A percentile compares a stretch with the other conserved stretches of the same genome.
These are phyloP conservation scores for Archips crataeganus DNA, from an alignment of 2,888 invertebrate genomes.

Conservation along the genomic window DNA sequence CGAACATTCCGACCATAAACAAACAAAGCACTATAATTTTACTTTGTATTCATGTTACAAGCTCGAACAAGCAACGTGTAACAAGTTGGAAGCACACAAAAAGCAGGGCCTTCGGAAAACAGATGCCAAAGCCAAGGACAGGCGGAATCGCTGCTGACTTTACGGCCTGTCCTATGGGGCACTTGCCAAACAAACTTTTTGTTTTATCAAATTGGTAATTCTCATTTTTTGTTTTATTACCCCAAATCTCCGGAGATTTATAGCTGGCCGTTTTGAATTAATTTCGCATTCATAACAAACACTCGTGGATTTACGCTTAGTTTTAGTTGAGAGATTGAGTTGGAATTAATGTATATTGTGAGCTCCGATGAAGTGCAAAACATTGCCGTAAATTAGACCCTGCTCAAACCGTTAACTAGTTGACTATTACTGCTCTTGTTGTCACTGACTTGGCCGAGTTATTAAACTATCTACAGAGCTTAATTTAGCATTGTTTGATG, in stretches of 20 bases:
- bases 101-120: constrained; percentile 62
- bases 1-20: constrained; percentile 8
- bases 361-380: constrained; percentile 52
- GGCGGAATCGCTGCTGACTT: constrained; percentile 52
- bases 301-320: constrained; percentile 67
- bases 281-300: constrained; percentile 81
- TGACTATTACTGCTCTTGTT: constrained; percentile 41
- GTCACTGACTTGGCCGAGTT: constrained; percentile 40
- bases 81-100: constrained; percentile 54
- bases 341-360: constrained; percentile 62
- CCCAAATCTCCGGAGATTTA: constrained; percentile 79
- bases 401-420: constrained; percentile 43
- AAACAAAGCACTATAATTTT: constrained; percentile 20
- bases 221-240: constrained; percentile 83
- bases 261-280: constrained; percentile 80
- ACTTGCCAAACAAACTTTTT: constrained; percentile 80
- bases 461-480: constrained; percentile 36
- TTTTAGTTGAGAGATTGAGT: constrained; percentile 61
- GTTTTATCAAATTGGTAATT: constrained; percentile 81
- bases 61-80: constrained; percentile 50
- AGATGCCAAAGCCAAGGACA: constrained; percentile 55
- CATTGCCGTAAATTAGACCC: constrained; percentile 46
- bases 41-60: constrained; percentile 29
- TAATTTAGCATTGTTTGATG: constrained; percentile 36
- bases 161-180: constrained; percentile 67